Evolutionary conservation across 1,140 invertebrate genomes (phyloP).

Genomic region (Caenorhabditis remanei): DNA sequence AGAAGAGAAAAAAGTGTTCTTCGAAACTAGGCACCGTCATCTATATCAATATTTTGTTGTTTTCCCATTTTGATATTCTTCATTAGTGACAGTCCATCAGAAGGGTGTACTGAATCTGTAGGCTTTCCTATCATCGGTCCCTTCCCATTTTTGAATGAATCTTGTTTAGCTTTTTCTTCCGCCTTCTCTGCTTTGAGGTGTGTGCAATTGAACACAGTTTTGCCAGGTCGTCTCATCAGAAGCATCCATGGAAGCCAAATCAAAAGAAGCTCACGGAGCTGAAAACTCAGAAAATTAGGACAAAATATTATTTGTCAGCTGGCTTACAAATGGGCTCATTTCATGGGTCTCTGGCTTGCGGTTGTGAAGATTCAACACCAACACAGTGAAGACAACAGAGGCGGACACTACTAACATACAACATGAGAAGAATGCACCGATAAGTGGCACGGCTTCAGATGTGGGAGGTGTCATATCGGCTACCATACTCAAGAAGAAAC

Average conservation of each 20-base stretch:
- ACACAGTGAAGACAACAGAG: slow-evolving; percentile 97
- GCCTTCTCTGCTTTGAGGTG: slow-evolving; percentile 57
- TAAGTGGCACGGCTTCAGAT: slow-evolving; percentile 94
- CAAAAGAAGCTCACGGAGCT: slow-evolving; percentile 74
- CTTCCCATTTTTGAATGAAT: slow-evolving; percentile 18
- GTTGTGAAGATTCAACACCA: slow-evolving; percentile 96
- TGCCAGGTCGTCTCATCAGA: slow-evolving; percentile 74
- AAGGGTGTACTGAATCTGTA: slow-evolving; percentile 13
- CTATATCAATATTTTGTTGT: slow-evolving; percentile 29
- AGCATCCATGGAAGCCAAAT: slow-evolving; percentile 76
- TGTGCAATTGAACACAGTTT: slow-evolving; percentile 64
- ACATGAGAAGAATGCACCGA: slow-evolving; percentile 99
- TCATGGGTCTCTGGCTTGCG: slow-evolving; percentile 91
- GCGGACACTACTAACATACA: slow-evolving; percentile 99
- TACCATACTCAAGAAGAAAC: slow-evolving; percentile 79
- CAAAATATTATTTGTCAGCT: too few species aligned
- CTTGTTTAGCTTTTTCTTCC: slow-evolving; percentile 55
- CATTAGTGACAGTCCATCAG: slow-evolving; percentile 41
- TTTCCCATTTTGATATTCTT: slow-evolving; percentile 38
- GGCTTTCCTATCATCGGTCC: slow-evolving; percentile 17
- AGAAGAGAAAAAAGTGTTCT: not conserved
- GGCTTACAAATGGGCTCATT: slow-evolving; percentile 90
- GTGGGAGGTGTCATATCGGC: slow-evolving; percentile 90
- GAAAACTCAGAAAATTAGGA: not conserved
- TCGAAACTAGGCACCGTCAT: not conserved